A percentile compares a stretch with the other conserved stretches of the same genome.
Evolutionary conservation across 2,113 vertebrate species (phyloP).

Genomic region (Laticauda colubrina): DNA sequence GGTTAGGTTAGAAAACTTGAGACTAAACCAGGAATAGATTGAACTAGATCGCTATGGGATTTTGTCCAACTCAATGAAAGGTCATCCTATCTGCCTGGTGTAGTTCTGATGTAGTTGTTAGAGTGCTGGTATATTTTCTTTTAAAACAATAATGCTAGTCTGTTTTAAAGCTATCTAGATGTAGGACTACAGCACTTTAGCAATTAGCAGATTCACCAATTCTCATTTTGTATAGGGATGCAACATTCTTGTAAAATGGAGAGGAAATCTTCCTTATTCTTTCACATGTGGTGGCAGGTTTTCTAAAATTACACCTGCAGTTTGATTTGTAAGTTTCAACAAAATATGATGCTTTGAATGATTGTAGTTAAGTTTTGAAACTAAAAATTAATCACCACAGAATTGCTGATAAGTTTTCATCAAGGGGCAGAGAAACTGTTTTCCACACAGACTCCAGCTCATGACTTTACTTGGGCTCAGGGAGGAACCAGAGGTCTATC

Average conservation of each 20-base stretch:
- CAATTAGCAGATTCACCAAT: background rate
- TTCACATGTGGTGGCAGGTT: too few relatives aligned
- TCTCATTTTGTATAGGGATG: background rate
- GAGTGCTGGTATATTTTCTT: background rate
- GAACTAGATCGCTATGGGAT: conserved; percentile 15
- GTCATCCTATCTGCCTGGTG: conserved; percentile 2
- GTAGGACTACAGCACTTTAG: background rate
- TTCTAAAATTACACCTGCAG: background rate
- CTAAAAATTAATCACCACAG: background rate
- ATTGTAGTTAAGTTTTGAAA: background rate
- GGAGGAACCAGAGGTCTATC: background rate
- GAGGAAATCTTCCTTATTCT: background rate
- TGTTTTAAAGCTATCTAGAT: background rate
- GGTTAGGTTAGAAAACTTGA: conserved; percentile 29
- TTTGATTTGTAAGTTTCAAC: background rate
- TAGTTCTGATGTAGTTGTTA: conserved; percentile 2
- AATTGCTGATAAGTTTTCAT: background rate
- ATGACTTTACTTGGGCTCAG: background rate
- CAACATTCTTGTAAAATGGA: background rate
- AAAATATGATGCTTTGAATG: background rate
- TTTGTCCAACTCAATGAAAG: conserved; percentile 20
- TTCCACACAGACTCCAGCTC: background rate
- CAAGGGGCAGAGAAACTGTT: background rate
- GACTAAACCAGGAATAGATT: conserved; percentile 25
- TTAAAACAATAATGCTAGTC: background rate